A percentile compares a stretch with the other conserved stretches of the same genome.
phyloP scores from a whole-genome alignment of 2,888 invertebrate species.

The Gonocerus acuteangulatus region DNA sequence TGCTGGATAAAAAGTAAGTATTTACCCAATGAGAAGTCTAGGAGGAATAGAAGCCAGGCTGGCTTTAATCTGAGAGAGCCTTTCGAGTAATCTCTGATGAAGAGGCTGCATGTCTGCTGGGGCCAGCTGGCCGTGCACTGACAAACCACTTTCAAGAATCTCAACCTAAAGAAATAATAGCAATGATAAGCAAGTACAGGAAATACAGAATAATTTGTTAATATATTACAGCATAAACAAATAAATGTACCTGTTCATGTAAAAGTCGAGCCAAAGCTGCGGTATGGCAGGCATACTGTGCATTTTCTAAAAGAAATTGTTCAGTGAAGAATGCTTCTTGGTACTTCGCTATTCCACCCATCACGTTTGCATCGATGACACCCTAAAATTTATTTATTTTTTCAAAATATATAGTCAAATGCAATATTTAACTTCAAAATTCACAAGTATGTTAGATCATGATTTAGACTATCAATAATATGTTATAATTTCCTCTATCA shows the following conservation, averaged over 20 bases:
- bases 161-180: slow-evolving; percentile 41
- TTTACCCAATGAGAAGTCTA: slow-evolving; percentile 12
- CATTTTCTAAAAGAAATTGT: slow-evolving; percentile 60
- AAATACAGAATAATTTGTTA: no score
- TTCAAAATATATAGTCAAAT: not conserved
- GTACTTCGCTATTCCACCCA: slow-evolving; percentile 90
- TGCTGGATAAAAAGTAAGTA: no score
- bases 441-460: no score
- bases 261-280: slow-evolving; percentile 60
- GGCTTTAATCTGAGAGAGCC: slow-evolving; percentile 75
- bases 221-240: no score
- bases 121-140: slow-evolving; percentile 76
- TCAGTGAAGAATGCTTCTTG: slow-evolving; percentile 87
- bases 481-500: no score
- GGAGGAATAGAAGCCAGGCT: slow-evolving; percentile 48
- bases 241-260: slow-evolving; percentile 50
- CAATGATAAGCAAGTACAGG: no score
- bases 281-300: slow-evolving; percentile 53
- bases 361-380: slow-evolving; percentile 91
- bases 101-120: slow-evolving; percentile 84
- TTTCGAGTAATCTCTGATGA: slow-evolving; percentile 79
- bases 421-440: not conserved
- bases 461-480: no score
- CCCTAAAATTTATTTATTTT: slow-evolving; percentile 57
- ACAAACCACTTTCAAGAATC: slow-evolving; percentile 69